Evolutionary conservation across 2,113 vertebrate genomes (phyloP).

Genomic region (Austrofundulus limnaeus): DNA sequence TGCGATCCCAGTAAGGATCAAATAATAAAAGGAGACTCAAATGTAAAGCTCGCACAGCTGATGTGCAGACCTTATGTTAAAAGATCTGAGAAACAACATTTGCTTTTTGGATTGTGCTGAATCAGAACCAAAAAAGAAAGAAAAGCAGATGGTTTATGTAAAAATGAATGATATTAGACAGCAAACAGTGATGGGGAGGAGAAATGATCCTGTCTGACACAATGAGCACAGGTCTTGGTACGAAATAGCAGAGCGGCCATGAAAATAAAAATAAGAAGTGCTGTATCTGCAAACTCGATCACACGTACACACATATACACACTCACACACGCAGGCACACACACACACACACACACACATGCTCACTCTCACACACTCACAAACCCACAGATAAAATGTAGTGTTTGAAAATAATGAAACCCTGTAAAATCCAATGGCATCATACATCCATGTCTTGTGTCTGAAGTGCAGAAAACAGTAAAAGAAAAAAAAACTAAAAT

Average conservation of each 20-base stretch:
- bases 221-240: constrained; percentile 61
- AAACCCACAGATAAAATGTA: constrained; percentile 76
- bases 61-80: constrained; percentile 51
- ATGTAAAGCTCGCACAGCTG: constrained; percentile 63
- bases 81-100: constrained; percentile 58
- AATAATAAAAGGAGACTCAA: constrained; percentile 70
- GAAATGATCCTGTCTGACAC: constrained; percentile 66
- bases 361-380: constrained; percentile 56
- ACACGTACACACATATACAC: constrained; percentile 41
- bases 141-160: constrained; percentile 74
- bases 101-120: constrained; percentile 53
- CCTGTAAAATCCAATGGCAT: constrained; percentile 74
- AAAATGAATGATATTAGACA: constrained; percentile 63
- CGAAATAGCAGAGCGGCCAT: constrained; percentile 68
- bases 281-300: constrained; percentile 63
- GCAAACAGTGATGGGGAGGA: constrained; percentile 61
- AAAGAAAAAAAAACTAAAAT: constrained; percentile 57
- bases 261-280: constrained; percentile 72
- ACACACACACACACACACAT: constrained; percentile 29
- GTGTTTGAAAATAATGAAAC: constrained; percentile 74
- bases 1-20: constrained; percentile 68
- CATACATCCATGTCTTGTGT: constrained; percentile 74
- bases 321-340: constrained; percentile 25
- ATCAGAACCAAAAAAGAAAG: constrained; percentile 54
- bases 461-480: constrained; percentile 77